Conservation (phyloP, 2,888 invertebrate species). For the Lasiommata megera region DNA sequence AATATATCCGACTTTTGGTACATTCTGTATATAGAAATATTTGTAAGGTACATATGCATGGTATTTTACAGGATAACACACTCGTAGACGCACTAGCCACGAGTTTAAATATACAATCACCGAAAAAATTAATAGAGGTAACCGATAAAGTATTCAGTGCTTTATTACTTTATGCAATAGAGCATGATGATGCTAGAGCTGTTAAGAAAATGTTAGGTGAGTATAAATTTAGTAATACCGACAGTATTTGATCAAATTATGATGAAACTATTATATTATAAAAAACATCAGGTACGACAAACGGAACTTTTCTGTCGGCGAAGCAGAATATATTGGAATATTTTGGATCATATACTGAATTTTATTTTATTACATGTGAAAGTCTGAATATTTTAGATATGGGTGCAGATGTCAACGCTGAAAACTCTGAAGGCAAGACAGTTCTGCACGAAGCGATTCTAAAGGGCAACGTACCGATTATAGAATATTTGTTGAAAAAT, state of each 20-base stretch:
- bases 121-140: constrained; percentile 62
- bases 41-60: too few relatives aligned
- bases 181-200: constrained; percentile 54
- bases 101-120: constrained; percentile 79
- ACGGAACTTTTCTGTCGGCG: too few relatives aligned
- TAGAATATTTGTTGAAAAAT: constrained; percentile 86
- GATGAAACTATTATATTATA: too few relatives aligned
- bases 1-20: too few relatives aligned
- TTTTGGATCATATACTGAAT: too few relatives aligned
- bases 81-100: constrained; percentile 80
- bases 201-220: constrained; percentile 65
- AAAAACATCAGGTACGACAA: too few relatives aligned
- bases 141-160: constrained; percentile 66
- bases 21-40: too few relatives aligned
- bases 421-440: constrained; percentile 88
- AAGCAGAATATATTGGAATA: too few relatives aligned
- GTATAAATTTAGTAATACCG: constrained; percentile 16
- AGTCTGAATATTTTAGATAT: constrained; percentile 52
- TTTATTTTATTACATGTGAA: too few relatives aligned
- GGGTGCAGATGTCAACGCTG: constrained; percentile 88
- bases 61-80: constrained; percentile 61
- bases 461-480: constrained; percentile 84
- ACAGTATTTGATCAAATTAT: too few relatives aligned
- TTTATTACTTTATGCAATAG: constrained; percentile 63
- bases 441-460: constrained; percentile 90